Evolutionary conservation across 2,888 invertebrate genomes (phyloP).

Genomic region (Mayetiola destructor): DNA sequence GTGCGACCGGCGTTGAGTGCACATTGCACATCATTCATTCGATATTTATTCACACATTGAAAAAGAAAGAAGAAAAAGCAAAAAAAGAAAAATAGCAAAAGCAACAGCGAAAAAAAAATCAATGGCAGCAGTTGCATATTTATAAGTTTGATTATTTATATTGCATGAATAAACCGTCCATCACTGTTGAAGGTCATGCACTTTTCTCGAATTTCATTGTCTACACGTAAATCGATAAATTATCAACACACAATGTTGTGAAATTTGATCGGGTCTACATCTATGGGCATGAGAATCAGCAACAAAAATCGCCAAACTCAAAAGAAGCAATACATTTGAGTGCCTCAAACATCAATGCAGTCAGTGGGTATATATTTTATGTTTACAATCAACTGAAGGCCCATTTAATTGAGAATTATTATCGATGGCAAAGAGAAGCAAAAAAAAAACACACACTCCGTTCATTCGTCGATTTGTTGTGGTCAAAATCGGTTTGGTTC

Average conservation of each 20-base stretch:
- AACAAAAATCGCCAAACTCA: too few species aligned
- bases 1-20: too few species aligned
- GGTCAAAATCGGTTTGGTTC: not conserved
- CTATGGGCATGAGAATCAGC: not conserved
- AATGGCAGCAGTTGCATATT: not conserved
- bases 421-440: not conserved
- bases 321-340: too few species aligned
- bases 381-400: too few species aligned
- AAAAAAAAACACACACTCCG: not conserved
- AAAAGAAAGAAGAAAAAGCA: too few species aligned
- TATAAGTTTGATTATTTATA: not conserved
- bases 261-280: not conserved
- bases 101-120: too few species aligned
- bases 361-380: too few species aligned
- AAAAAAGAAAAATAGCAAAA: too few species aligned
- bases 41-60: too few species aligned
- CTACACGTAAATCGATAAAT: conserved; percentile 3
- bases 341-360: too few species aligned
- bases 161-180: not conserved
- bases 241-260: not conserved
- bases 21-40: too few species aligned
- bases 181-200: conserved; percentile 7
- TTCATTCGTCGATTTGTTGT: not conserved
- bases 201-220: conserved; percentile 1
- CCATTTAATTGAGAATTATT: conserved; percentile 3